Percentiles rank a stretch among this genome's conserved stretches.
These are phyloP conservation scores for Agrypnia vestita DNA, from an alignment of 1,140 invertebrate species.

Conservation along the genomic window DNA sequence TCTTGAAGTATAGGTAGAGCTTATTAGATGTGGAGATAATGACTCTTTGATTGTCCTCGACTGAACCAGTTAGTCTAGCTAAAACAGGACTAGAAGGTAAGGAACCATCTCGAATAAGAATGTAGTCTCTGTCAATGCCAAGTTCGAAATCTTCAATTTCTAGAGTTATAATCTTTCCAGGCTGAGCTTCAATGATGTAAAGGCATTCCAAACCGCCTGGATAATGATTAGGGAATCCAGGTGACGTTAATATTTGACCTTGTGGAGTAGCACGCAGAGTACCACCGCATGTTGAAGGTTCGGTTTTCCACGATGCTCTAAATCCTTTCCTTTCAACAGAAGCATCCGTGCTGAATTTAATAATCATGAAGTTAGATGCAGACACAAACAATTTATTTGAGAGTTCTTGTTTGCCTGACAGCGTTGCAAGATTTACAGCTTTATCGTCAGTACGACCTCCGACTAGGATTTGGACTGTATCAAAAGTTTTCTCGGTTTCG, in stretches of 20 bases:
- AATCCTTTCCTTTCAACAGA: constrained; percentile 96
- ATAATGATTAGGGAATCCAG: constrained; percentile 93
- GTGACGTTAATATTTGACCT: constrained; percentile 88
- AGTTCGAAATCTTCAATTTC: constrained; percentile 94
- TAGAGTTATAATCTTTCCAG: constrained; percentile 89
- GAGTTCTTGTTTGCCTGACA: constrained; percentile 91
- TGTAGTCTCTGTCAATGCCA: constrained; percentile 88
- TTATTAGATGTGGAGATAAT: constrained; percentile 93
- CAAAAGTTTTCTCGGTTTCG: constrained; percentile 96
- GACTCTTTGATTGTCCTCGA: constrained; percentile 85
- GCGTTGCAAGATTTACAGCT: constrained; percentile 90
- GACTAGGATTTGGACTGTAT: constrained; percentile 95
- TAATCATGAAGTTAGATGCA: constrained; percentile 97
- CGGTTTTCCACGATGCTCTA: constrained; percentile 93
- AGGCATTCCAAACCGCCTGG: constrained; percentile 95
- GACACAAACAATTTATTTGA: constrained; percentile 90
- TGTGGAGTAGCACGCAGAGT: constrained; percentile 86
- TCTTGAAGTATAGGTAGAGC: constrained; percentile 94
- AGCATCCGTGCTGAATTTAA: constrained; percentile 95
- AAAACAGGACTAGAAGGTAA: constrained; percentile 88
- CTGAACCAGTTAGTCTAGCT: constrained; percentile 85
- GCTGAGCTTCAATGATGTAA: constrained; percentile 91
- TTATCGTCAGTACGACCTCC: constrained; percentile 96
- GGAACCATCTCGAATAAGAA: constrained; percentile 92
- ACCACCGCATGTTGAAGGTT: constrained; percentile 91